Conservation (phyloP, 2,888 invertebrate species). For the Acronicta leporina region DNA sequence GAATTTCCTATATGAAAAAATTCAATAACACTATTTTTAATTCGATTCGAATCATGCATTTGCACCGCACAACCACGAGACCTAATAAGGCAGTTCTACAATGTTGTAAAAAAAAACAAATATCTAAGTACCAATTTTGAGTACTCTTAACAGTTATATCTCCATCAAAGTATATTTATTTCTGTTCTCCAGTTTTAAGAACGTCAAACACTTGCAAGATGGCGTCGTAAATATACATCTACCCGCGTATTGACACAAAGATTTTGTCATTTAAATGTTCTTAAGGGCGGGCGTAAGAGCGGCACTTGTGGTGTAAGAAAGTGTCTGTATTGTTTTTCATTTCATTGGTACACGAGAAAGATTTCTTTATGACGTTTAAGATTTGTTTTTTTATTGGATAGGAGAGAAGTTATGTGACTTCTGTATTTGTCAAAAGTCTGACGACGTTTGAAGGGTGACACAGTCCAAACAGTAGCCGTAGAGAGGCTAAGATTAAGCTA, state of each 20-base stretch:
- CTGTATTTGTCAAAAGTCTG: too few species aligned
- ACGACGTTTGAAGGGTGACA: too few species aligned
- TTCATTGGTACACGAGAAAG: constrained; percentile 8
- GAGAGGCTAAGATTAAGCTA: too few species aligned
- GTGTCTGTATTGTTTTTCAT: constrained; percentile 28
- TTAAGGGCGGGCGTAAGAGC: constrained; percentile 28
- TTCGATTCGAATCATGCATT: too few species aligned
- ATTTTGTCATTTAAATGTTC: constrained; percentile 62
- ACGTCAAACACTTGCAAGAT: constrained; percentile 72
- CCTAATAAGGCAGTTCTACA: not conserved
- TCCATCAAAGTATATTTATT: constrained; percentile 65
- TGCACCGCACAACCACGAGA: not conserved
- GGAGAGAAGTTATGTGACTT: too few species aligned
- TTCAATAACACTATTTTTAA: too few species aligned
- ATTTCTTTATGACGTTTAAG: too few species aligned
- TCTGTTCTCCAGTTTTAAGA: constrained; percentile 64
- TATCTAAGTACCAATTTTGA: constrained; percentile 54
- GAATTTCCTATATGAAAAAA: too few species aligned
- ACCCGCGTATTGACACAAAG: constrained; percentile 72
- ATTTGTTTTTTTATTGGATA: not conserved
- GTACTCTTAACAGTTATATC: constrained; percentile 65
- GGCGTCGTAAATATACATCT: constrained; percentile 68
- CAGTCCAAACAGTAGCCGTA: too few species aligned
- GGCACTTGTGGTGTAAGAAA: constrained; percentile 27
- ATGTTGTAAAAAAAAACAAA: constrained; percentile 25